A percentile compares a stretch with the other conserved stretches of the same genome.
phyloP scores from a whole-genome alignment of 2,888 invertebrate species.

The Horisme vitalbata region DNA sequence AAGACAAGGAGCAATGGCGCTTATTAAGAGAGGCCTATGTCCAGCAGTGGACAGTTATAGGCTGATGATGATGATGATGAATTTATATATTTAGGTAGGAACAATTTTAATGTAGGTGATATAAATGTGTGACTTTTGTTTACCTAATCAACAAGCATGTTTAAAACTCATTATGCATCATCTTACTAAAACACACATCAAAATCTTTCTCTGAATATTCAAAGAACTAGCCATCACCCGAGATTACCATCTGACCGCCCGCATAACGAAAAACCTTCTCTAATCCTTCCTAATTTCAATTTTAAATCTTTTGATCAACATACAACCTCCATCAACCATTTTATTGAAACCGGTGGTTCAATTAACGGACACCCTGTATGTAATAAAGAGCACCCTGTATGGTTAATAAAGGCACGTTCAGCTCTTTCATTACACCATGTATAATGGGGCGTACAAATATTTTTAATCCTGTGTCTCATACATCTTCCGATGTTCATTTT shows the following conservation, averaged over 20 bases:
- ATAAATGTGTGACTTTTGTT: too few relatives aligned
- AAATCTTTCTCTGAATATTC: slow-evolving; percentile 15
- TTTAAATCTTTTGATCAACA: slow-evolving; percentile 57
- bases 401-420: slow-evolving; percentile 76
- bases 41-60: too few relatives aligned
- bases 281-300: slow-evolving; percentile 50
- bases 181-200: too few relatives aligned
- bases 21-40: too few relatives aligned
- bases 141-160: too few relatives aligned
- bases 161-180: too few relatives aligned
- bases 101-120: too few relatives aligned
- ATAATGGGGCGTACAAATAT: slow-evolving; percentile 82
- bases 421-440: slow-evolving; percentile 79
- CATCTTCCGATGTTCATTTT: slow-evolving; percentile 81
- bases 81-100: too few relatives aligned
- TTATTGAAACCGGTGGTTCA: slow-evolving; percentile 69
- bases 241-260: slow-evolving; percentile 44
- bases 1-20: too few relatives aligned
- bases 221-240: slow-evolving; percentile 17
- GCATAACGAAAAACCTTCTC: slow-evolving; percentile 40
- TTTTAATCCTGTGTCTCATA: slow-evolving; percentile 80
- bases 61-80: too few relatives aligned
- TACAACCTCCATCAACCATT: slow-evolving; percentile 67
- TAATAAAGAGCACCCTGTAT: slow-evolving; percentile 56
- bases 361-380: slow-evolving; percentile 68